A percentile compares a stretch with the other conserved stretches of the same genome.
These are phyloP conservation scores for Xerus rutilus DNA, from an alignment of 2,797 vertebrate genomes.

Conservation along the genomic window DNA sequence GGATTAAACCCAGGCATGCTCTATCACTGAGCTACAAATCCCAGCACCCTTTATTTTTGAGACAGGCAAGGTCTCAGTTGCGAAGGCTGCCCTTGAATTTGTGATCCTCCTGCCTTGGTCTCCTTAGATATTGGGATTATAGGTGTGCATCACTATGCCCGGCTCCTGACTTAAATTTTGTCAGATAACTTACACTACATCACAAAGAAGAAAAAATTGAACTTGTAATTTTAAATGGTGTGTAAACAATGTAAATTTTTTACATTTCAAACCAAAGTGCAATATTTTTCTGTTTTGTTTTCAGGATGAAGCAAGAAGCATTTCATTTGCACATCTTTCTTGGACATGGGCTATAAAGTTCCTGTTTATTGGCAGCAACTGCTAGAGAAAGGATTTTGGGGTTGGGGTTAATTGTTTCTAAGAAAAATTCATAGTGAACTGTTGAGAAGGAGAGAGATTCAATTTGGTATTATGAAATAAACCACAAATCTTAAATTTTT, in stretches of 20 bases:
- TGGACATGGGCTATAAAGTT: slow-evolving; percentile 51
- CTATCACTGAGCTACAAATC: too few species aligned
- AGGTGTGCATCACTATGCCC: background rate
- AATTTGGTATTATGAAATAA: slow-evolving; percentile 61
- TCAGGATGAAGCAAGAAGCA: slow-evolving; percentile 81
- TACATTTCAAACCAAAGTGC: slow-evolving; percentile 48
- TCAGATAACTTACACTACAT: background rate
- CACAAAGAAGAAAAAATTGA: background rate
- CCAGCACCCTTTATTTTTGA: too few species aligned
- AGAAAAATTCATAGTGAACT: slow-evolving; percentile 71
- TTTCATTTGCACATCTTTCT: slow-evolving; percentile 73
- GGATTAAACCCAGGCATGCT: too few species aligned
- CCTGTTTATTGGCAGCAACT: slow-evolving; percentile 57
- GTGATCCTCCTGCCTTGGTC: too few species aligned
- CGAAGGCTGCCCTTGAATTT: too few species aligned
- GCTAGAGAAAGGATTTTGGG: slow-evolving; percentile 66
- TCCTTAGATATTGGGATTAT: too few species aligned
- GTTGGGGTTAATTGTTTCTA: slow-evolving; percentile 71
- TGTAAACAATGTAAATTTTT: background rate
- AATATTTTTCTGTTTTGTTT: slow-evolving; percentile 44
- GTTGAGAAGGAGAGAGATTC: slow-evolving; percentile 56
- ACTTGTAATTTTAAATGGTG: slow-evolving; percentile 52
- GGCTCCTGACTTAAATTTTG: background rate
- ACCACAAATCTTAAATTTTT: slow-evolving; percentile 71
- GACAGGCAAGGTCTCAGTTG: too few species aligned